Evolutionary conservation across 1,140 invertebrate species (phyloP), one percentile per base, ranked within the genome.

Genomic region (Nymphalis io): DNA sequence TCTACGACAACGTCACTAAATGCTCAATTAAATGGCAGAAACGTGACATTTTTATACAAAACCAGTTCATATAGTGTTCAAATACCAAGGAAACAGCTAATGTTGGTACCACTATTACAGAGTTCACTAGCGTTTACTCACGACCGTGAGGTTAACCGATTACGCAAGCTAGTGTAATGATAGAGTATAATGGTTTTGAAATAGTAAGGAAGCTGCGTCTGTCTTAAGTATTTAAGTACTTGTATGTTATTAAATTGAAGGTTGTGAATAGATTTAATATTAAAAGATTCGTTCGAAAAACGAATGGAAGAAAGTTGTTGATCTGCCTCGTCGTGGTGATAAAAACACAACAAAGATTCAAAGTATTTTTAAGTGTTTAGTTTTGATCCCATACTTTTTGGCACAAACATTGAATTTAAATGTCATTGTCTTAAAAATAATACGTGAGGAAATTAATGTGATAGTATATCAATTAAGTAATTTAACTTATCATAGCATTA

Each of bases 81-180:
- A 70, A 70, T 74, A 70, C 48, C 67, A 74, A 70, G 68, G 63
- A 74, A 67, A 74, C 67, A 21, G 23, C 57, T 42, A 46, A 65
- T 71, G 63, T 57, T 58, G 40, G 44, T 55, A 55, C 58, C 63
- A 60, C 62, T 70, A 60, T 60, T 55, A 48, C 62, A 46, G 69
- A 71, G 61, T 66, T 61, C 58, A 66, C 21, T 21, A 64, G 44
- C 53, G 53, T 63, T 71, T 61, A 61, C 58, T 66, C 63, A 71
- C 69, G 63, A 71, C 58, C 62, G 44, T 40, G 69, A 65, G 46
- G 55, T 61, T 61, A 66, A 65, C 5, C n/a, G 60, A 61, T 63
- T 63, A 63, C 61, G 51, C 60, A 70, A 70, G 38, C 21, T 39
- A 20, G 51, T 46, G 61, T 70, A 70, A 60, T 57, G 44, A 48